These are phyloP conservation scores for Sitodiplosis mosellana DNA, from an alignment of 1,140 invertebrate species.

Conservation along the genomic window DNA sequence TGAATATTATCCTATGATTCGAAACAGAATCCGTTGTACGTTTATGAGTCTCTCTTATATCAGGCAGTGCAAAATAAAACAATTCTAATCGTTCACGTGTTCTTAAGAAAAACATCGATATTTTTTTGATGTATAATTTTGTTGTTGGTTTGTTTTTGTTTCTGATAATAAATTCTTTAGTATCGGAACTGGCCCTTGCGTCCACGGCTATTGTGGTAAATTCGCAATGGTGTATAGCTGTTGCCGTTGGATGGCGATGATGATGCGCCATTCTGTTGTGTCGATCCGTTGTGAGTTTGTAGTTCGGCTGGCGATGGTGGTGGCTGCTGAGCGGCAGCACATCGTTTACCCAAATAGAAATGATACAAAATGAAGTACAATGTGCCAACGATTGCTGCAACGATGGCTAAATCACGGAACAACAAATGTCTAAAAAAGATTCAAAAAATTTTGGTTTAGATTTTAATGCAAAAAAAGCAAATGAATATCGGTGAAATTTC, in stretches of 20 bases:
- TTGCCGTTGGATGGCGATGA: slow-evolving; percentile 36
- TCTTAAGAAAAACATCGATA: no score
- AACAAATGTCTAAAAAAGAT: neutral
- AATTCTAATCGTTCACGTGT: no score
- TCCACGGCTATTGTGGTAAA: slow-evolving; percentile 57
- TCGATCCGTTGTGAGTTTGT: neutral
- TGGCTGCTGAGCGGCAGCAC: slow-evolving; percentile 38
- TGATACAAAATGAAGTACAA: slow-evolving; percentile 52
- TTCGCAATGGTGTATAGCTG: slow-evolving; percentile 52
- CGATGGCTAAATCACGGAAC: slow-evolving; percentile 32
- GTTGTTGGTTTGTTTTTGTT: neutral
- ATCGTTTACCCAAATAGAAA: slow-evolving; percentile 45
- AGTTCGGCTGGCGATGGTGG: slow-evolving; percentile 22
- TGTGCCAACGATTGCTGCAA: slow-evolving; percentile 37
- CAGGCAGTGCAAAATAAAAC: no score
- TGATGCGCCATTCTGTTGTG: slow-evolving; percentile 24
- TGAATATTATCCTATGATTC: no score
- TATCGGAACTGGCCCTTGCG: slow-evolving; percentile 61
- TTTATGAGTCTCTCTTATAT: no score
- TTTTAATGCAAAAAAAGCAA: no score
- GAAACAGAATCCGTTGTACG: no score
- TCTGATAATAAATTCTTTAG: slow-evolving; percentile 25
- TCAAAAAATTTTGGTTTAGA: no score
- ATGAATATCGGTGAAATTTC: no score
- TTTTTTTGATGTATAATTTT: no score